Evolutionary conservation across 1,140 invertebrate species (phyloP), one percentile per base, ranked within the genome.

Genomic region (Scaptomyza hsui): DNA sequence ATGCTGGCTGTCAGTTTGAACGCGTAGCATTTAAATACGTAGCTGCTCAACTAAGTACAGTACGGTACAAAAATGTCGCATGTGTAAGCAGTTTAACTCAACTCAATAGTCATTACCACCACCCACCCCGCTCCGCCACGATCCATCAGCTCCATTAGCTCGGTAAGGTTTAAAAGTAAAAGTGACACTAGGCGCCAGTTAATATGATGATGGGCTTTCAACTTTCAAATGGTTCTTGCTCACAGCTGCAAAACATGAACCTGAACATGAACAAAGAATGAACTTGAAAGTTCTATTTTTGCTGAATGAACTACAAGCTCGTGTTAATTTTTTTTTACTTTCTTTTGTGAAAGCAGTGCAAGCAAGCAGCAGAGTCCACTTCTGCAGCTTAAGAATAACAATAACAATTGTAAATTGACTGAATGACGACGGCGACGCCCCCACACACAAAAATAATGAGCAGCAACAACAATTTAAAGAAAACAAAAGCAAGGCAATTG

Each of bases 21-120:
- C 29, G 44, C 57, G 45, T 60, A 62, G 57, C 67, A 64, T 70
- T 70, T 26, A 64, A 70, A 70, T 70, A n/a, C n/a, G n/a, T n/a
- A 70, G 60, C 67, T 56, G 60, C 15, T 64, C 12, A 55, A 64
- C 64, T 62, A 69, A 69, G 48, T 53, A 60, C 65, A 63, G 13
- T 55, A 19, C 18, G 10, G 10, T 12, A 19, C 16, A 44, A 55
- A 24, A 55, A 42, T 39, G 51, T 41, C 49, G 49, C 51, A 41
- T 39, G 37, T 53, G 18, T 39, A 12, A 53, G 51, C 51, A 39
- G 32, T 53, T 53, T 7, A 55, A 1, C 29, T n/a, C n/a, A n/a
- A 32, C 29, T 39, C 24, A 26, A 12, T 1, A 24, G 4, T 24
- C 26, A 10, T 55, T 55, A 55, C 12, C 32, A 4, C 3, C 9